These are phyloP conservation scores for Pammene fasciana DNA, from an alignment of 2,888 invertebrate genomes.

Conservation along the genomic window DNA sequence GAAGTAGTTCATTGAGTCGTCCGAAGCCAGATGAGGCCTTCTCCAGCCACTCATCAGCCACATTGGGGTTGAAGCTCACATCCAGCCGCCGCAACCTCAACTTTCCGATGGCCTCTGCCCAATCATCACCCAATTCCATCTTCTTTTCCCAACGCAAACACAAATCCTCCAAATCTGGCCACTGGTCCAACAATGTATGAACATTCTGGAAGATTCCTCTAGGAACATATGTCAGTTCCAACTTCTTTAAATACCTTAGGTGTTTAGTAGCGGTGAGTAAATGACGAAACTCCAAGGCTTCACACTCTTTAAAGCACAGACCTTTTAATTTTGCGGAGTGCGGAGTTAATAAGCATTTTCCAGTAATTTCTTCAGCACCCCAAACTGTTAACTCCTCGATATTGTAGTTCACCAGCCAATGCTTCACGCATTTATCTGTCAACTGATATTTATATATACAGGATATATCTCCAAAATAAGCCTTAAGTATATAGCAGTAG, in stretches of 20 bases:
- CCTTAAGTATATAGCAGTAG: conserved; percentile 13
- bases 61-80: neutral
- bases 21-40: neutral
- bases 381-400: neutral
- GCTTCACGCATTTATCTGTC: conserved; percentile 8
- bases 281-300: conserved; percentile 5
- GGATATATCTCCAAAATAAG: conserved; percentile 2
- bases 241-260: neutral
- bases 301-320: neutral
- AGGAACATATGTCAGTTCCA: conserved; percentile 1
- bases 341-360: neutral
- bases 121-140: neutral
- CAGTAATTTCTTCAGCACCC: neutral
- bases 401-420: conserved; percentile 12
- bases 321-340: conserved; percentile 1
- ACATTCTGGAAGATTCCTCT: neutral
- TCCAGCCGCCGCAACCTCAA: conserved; percentile 5
- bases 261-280: neutral
- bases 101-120: neutral
- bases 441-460: conserved; percentile 7
- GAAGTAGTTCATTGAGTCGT: neutral
- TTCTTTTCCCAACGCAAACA: conserved; percentile 1
- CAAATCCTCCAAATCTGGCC: conserved; percentile 3
- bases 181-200: neutral
- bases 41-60: conserved; percentile 1